These are phyloP conservation scores for Saccopteryx leptura DNA, from an alignment of 2,113 vertebrate species.

Conservation along the genomic window DNA sequence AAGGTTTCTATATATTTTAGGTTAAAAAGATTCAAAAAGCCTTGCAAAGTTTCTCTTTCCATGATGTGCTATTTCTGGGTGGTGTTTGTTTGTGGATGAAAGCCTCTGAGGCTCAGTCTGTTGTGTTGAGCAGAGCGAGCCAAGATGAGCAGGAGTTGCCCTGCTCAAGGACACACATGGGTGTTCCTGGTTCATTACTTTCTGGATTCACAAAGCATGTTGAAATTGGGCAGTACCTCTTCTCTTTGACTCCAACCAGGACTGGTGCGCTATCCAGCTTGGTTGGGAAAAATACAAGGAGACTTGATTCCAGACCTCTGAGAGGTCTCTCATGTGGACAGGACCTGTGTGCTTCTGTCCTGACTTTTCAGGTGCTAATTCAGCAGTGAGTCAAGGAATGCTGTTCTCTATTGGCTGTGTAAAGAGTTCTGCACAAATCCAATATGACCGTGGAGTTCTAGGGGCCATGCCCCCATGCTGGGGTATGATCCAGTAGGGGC, in stretches of 20 bases:
- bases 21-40: background rate
- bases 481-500: background rate
- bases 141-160: fast-evolving
- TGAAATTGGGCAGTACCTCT: background rate
- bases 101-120: background rate
- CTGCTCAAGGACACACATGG: background rate
- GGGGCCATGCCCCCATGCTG: background rate
- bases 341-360: background rate
- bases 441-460: background rate
- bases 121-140: background rate
- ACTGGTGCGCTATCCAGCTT: background rate
- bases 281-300: background rate
- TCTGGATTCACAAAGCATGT: background rate
- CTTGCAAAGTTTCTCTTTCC: background rate
- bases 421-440: background rate
- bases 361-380: background rate
- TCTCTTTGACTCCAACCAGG: background rate
- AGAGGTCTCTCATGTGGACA: background rate
- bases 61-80: too few species aligned
- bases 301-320: background rate
- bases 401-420: background rate
- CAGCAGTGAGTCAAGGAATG: background rate
- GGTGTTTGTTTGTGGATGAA: too few species aligned
- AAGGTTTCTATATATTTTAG: background rate
- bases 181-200: background rate